Conservation (phyloP, 2,888 invertebrate genomes). For the Brachyptera risi region DNA sequence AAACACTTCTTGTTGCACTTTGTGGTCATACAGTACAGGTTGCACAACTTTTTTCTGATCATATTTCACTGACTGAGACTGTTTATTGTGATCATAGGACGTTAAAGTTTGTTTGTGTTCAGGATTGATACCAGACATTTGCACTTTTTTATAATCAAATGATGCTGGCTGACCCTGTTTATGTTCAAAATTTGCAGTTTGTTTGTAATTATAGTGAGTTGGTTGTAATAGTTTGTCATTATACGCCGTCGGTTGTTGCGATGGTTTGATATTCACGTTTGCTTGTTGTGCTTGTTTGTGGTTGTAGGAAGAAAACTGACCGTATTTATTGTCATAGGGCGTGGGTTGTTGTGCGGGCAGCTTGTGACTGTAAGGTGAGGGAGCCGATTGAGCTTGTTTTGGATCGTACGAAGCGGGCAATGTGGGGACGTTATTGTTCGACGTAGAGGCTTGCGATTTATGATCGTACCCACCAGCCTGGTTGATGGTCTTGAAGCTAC, state of each 20-base stretch:
- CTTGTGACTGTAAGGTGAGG: conserved; percentile 37
- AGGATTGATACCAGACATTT: not conserved
- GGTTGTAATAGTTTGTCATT: conserved; percentile 3
- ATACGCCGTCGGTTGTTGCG: not conserved
- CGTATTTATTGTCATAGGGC: conserved; percentile 7
- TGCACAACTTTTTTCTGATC: conserved; percentile 10
- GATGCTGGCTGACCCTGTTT: conserved; percentile 8
- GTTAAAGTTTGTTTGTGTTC: conserved; percentile 6
- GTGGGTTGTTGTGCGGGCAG: conserved; percentile 41
- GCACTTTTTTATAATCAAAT: conserved; percentile 9
- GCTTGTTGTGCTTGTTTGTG: not conserved
- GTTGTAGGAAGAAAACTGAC: conserved; percentile 1
- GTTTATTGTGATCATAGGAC: conserved; percentile 7
- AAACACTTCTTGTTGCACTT: not conserved
- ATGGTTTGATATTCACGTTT: not conserved
- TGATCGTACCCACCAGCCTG: conserved; percentile 22
- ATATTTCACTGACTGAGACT: conserved; percentile 8
- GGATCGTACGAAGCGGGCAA: conserved; percentile 33
- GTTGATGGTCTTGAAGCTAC: conserved; percentile 42
- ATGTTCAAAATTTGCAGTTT: not conserved
- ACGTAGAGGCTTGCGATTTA: conserved; percentile 32
- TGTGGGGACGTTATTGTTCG: conserved; percentile 30
- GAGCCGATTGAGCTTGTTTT: conserved; percentile 29
- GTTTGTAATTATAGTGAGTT: not conserved
- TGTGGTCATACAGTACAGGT: not conserved